Evolutionary conservation across 2,797 vertebrate genomes (phyloP), one percentile per base, ranked within the genome.

Genomic region (Galagoides demidoff): DNA sequence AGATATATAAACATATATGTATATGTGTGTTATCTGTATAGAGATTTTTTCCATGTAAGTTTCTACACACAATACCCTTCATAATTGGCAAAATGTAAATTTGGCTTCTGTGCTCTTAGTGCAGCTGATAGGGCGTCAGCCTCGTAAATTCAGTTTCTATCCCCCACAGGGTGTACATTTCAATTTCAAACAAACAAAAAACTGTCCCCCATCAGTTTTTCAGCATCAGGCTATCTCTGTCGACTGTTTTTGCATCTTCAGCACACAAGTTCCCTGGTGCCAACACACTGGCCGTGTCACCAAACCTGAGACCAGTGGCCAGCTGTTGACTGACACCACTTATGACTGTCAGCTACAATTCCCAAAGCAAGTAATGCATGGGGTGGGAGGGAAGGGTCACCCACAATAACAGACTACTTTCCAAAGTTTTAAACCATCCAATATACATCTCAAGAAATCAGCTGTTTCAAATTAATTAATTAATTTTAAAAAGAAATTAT

Each of bases 141-240:
- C 49, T 52, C 49, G 16, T 45, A 45, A 68, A 77, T 34, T 92
- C 85, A 37, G 25, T 57, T 81, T 88, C 2, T 16, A 37, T 79
- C 1, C 12, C 27, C 14, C 2, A 3, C 1, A 52, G 59, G 76
- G 37, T 71, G 14, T 70, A 92, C 43, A 81, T 93, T 90, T 68
- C 59, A 90, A 68, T 85, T 78, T 85, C 64, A 90, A 85, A 85
- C 78, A 87, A 91, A 77, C 29, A 29, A 70, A 77, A 64, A n/a
- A 8, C 8, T 4, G 5, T 93, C 49, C 19, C 5, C 91, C 3
- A n/a, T 23, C 77, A 1, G n/a, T 25, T 79, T 57, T 78, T 37
- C 3, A 16, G 12, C 39, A 31, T 27, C 20, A 61, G n/a, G 63
- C 1, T 55, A 16, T 31, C 37, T 59, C 37, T 81, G 13, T 37